These are phyloP conservation scores for Lepus townsendii DNA, from an alignment of 2,797 vertebrate genomes.

Conservation along the genomic window DNA sequence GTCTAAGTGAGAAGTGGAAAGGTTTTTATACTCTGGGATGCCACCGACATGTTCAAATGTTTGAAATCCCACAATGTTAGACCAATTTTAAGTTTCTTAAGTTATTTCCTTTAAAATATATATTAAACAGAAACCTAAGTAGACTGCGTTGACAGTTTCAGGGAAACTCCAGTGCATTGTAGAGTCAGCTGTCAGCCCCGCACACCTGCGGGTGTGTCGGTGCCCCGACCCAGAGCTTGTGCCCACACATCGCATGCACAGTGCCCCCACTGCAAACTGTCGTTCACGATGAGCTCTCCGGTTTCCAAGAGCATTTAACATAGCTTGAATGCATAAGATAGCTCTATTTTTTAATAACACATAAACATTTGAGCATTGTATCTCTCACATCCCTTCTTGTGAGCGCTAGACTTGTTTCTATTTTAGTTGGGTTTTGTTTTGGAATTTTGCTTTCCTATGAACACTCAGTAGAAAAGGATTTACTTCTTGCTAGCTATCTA, in stretches of 20 bases:
- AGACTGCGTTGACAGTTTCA: conserved; percentile 89
- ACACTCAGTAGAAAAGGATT: conserved; percentile 91
- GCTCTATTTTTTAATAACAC: conserved; percentile 87
- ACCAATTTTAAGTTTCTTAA: conserved; percentile 92
- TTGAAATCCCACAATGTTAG: conserved; percentile 91
- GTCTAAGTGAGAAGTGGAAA: conserved; percentile 92
- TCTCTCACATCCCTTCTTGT: conserved; percentile 91
- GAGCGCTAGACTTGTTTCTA: conserved; percentile 88
- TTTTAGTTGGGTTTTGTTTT: conserved; percentile 90
- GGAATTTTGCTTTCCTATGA: conserved; percentile 89
- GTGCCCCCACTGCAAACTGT: conserved; percentile 80
- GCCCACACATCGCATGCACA: too few species aligned
- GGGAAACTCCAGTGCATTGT: conserved; percentile 89
- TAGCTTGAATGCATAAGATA: conserved; percentile 84
- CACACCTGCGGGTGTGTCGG: too few species aligned
- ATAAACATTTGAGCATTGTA: conserved; percentile 92
- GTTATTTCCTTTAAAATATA: conserved; percentile 90
- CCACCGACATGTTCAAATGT: conserved; percentile 93
- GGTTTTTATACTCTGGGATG: conserved; percentile 93
- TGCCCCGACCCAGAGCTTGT: too few species aligned
- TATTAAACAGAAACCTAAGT: conserved; percentile 87
- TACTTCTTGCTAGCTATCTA: conserved; percentile 90
- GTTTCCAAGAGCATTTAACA: conserved; percentile 83
- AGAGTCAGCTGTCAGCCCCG: too few species aligned
- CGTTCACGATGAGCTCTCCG: conserved; percentile 82